Evolutionary conservation across 2,113 vertebrate genomes (phyloP).

Genomic region (Cyprinus carpio): DNA sequence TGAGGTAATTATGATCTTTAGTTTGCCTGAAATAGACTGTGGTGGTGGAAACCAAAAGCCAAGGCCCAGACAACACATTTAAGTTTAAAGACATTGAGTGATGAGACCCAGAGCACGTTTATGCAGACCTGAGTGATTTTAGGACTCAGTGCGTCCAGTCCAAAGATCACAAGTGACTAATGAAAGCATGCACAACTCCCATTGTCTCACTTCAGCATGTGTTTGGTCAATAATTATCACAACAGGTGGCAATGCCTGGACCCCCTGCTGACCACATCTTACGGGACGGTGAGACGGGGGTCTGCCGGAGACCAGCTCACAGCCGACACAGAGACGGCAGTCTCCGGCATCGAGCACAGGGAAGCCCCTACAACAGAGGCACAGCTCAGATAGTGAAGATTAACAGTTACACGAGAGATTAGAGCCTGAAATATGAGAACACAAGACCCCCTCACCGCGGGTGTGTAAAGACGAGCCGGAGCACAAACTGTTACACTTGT

Average conservation of each 20-base stretch:
- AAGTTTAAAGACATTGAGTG: neutral
- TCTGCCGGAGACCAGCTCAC: conserved; percentile 15
- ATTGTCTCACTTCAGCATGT: conserved; percentile 55
- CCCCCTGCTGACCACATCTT: conserved; percentile 55
- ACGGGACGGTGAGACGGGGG: conserved; percentile 23
- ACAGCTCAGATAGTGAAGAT: conserved; percentile 64
- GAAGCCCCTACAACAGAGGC: conserved; percentile 64
- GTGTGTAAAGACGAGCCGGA: neutral
- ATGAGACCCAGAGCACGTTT: neutral
- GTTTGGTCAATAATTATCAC: conserved; percentile 67
- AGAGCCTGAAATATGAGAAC: conserved; percentile 67
- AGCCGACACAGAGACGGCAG: conserved; percentile 61
- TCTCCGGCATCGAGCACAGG: conserved; percentile 68
- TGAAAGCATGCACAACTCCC: conserved; percentile 38
- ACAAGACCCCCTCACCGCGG: conserved; percentile 9
- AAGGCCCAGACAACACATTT: neutral
- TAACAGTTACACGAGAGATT: conserved; percentile 63
- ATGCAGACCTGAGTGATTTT: neutral
- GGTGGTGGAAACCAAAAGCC: neutral
- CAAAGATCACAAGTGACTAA: conserved; percentile 49
- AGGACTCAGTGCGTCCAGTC: neutral
- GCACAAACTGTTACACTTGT: conserved; percentile 34
- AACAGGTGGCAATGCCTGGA: conserved; percentile 71
- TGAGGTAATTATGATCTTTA: neutral
- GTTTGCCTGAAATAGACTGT: neutral